These are phyloP conservation scores for Oligia strigilis DNA, from an alignment of 2,888 invertebrate species.

Conservation along the genomic window DNA sequence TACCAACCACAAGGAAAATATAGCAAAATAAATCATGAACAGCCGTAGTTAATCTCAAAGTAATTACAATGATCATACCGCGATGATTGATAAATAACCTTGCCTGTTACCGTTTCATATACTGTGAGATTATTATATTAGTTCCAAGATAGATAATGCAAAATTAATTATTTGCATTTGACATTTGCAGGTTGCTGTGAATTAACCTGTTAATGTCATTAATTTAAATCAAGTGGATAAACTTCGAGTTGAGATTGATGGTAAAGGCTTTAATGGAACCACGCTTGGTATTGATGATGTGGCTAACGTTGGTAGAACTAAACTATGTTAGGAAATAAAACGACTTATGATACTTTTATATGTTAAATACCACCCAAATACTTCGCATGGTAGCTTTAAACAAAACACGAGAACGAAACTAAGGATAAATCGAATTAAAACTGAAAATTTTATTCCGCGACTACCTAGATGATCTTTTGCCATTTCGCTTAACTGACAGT, in stretches of 20 bases:
- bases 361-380: background rate
- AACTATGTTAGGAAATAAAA: background rate
- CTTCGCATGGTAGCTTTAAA: background rate
- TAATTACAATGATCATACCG: slow-evolving; percentile 62
- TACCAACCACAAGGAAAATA: slow-evolving; percentile 59
- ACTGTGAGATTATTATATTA: slow-evolving; percentile 55
- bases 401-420: background rate
- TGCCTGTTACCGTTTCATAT: slow-evolving; percentile 57
- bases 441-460: background rate
- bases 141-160: slow-evolving; percentile 42
- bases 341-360: background rate
- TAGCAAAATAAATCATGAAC: slow-evolving; percentile 53
- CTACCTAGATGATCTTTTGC: background rate
- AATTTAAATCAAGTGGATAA: slow-evolving; percentile 40
- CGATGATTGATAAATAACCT: slow-evolving; percentile 63
- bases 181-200: slow-evolving; percentile 54
- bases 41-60: slow-evolving; percentile 47
- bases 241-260: slow-evolving; percentile 4
- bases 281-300: background rate
- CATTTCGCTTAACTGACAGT: slow-evolving; percentile 17
- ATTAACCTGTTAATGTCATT: slow-evolving; percentile 49
- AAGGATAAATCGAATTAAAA: background rate
- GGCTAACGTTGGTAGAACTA: background rate
- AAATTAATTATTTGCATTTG: slow-evolving; percentile 54
- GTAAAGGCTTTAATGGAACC: background rate